Evolutionary conservation across 1,140 invertebrate genomes (phyloP).

Genomic region (Eurosta solidaginis): DNA sequence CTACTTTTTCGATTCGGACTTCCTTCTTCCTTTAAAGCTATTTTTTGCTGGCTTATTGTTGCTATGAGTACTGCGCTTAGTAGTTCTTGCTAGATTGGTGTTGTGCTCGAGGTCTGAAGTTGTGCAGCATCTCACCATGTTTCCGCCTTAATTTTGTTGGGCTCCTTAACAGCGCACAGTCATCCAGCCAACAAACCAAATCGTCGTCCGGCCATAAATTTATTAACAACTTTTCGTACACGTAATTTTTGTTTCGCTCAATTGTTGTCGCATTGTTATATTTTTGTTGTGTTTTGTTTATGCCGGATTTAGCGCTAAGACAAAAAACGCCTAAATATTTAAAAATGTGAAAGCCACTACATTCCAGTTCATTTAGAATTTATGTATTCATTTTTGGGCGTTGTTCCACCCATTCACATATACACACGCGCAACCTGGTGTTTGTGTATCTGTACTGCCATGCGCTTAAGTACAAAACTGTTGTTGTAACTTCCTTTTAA

Average conservation of each 20-base stretch:
- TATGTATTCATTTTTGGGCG: constrained; percentile 11
- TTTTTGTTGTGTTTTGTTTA: neutral
- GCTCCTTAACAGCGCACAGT: neutral
- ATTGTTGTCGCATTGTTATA: no score
- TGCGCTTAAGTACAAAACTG: no score
- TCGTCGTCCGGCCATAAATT: constrained; percentile 34
- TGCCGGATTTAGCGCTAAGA: neutral
- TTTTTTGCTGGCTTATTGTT: neutral
- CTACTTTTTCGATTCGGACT: neutral
- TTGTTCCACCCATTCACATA: neutral
- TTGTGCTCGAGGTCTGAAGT: neutral
- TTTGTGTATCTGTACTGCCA: no score
- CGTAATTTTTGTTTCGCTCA: constrained; percentile 4
- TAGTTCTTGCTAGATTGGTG: neutral
- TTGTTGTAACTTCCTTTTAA: no score
- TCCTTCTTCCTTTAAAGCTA: neutral
- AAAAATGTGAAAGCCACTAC: constrained; percentile 10
- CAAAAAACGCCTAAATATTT: neutral
- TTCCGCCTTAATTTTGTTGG: neutral
- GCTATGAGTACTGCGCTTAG: neutral
- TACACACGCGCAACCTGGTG: no score
- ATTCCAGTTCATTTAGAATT: constrained; percentile 25
- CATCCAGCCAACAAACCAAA: neutral
- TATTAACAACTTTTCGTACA: constrained; percentile 33
- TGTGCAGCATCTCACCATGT: neutral